Percentiles rank a stretch among this genome's conserved stretches.
Conservation (phyloP, 2,797 vertebrate species). For the Nothura maculosa region DNA sequence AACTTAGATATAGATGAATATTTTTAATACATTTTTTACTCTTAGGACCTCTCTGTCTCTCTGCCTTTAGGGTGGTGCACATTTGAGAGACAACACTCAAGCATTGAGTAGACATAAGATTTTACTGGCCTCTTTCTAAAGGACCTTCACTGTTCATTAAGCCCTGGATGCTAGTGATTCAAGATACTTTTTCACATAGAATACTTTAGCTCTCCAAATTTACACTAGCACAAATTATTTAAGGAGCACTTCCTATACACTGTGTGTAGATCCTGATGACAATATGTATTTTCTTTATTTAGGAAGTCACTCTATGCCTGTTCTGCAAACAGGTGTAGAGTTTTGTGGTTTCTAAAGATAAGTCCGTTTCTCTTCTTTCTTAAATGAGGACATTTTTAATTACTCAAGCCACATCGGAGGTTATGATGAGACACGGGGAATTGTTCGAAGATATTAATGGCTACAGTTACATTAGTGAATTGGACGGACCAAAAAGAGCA, state of each 20-base stretch:
- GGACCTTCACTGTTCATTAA: neutral
- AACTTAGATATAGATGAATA: constrained; percentile 14
- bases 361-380: neutral
- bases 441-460: neutral
- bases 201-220: neutral
- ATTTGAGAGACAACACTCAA: neutral
- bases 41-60: neutral
- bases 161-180: neutral
- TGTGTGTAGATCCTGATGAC: neutral
- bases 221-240: neutral
- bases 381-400: neutral
- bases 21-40: neutral
- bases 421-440: neutral
- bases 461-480: neutral
- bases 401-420: neutral
- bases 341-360: neutral
- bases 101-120: neutral
- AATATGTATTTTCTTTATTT: neutral
- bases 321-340: neutral
- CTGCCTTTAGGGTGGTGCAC: neutral
- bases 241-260: neutral
- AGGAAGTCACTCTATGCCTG: neutral
- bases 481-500: neutral
- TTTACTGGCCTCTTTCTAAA: neutral
- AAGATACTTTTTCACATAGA: neutral